Conservation (phyloP, 2,797 vertebrate species). For the Lates japonicus region DNA sequence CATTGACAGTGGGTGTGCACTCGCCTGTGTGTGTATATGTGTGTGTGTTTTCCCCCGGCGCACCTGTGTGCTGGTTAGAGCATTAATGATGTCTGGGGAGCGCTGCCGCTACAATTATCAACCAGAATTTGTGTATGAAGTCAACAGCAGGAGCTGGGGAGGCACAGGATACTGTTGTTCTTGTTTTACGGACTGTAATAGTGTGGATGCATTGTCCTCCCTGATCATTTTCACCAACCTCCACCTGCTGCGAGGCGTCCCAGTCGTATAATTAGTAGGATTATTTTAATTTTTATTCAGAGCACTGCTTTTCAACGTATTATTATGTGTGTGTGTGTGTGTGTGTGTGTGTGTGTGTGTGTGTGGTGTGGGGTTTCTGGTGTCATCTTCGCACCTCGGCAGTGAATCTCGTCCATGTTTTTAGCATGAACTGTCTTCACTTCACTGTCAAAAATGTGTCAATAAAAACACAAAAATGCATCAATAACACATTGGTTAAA, state of each 20-base stretch:
- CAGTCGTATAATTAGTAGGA: too few relatives aligned
- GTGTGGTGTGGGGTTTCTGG: too few relatives aligned
- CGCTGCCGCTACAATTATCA: conserved; percentile 77
- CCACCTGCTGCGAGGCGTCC: too few relatives aligned
- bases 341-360: background rate
- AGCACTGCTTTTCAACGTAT: too few relatives aligned
- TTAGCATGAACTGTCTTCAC: background rate
- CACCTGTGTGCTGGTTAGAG: conserved; percentile 71
- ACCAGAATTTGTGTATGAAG: conserved; percentile 80
- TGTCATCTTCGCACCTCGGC: too few relatives aligned
- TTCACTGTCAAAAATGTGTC: background rate
- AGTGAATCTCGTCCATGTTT: background rate
- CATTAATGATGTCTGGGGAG: conserved; percentile 79
- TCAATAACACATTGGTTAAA: background rate
- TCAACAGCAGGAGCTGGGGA: conserved; percentile 59
- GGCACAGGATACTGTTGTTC: conserved; percentile 54
- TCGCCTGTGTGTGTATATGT: background rate
- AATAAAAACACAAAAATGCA: background rate
- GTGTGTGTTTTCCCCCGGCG: conserved; percentile 34
- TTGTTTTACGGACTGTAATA: too few relatives aligned
- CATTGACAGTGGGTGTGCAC: background rate
- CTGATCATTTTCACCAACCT: too few relatives aligned
- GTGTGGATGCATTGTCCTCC: conserved; percentile 34
- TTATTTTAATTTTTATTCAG: too few relatives aligned
- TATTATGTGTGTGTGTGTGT: background rate